Conservation (phyloP, 2,113 vertebrate species). For the Prunella fulvescens region DNA sequence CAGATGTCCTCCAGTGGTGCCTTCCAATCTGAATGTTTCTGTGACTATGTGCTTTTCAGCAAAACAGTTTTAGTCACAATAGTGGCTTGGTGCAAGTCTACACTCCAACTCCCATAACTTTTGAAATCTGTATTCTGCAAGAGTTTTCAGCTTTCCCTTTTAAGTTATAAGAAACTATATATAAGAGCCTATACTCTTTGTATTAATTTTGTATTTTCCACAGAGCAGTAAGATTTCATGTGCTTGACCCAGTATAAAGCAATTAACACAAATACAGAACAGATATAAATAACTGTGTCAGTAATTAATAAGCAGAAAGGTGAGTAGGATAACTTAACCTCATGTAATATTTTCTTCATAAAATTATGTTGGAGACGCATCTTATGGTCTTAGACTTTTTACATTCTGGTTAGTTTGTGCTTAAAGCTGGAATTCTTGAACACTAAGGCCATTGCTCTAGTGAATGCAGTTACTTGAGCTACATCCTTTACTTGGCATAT, state of each 20-base stretch:
- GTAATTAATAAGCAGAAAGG: constrained; percentile 7
- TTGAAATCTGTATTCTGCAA: background rate
- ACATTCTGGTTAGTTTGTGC: background rate
- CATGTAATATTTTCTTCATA: background rate
- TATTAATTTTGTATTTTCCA: background rate
- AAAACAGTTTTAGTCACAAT: background rate
- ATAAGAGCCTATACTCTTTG: background rate
- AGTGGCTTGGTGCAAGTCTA: background rate
- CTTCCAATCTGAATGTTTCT: background rate
- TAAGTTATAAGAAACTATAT: background rate
- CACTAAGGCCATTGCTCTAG: background rate
- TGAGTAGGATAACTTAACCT: background rate
- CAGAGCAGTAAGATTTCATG: background rate
- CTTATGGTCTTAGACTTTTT: background rate
- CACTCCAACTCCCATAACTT: background rate
- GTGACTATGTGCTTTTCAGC: background rate
- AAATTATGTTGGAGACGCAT: background rate
- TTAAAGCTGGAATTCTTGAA: background rate
- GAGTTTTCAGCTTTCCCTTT: background rate
- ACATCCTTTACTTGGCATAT: background rate
- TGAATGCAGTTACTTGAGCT: background rate
- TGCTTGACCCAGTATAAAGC: background rate
- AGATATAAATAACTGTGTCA: background rate
- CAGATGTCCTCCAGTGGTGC: background rate
- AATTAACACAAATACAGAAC: background rate